A percentile compares a stretch with the other conserved stretches of the same genome.
Evolutionary conservation across 2,797 vertebrate genomes (phyloP).

Genomic region (Enteromius unitaeniatus): DNA sequence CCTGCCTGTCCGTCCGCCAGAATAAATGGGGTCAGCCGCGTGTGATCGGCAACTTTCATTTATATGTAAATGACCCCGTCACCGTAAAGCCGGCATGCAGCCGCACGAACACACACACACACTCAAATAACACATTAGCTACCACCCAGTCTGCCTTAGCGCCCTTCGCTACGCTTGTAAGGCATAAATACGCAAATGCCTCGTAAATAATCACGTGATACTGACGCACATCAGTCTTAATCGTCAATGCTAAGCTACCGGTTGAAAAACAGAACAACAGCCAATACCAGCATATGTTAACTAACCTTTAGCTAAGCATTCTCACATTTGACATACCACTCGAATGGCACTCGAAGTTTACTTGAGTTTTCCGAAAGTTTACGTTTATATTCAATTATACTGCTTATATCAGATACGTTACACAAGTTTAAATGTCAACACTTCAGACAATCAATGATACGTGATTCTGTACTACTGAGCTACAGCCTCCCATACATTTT

Average conservation of each 20-base stretch:
- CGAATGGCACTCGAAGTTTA: background rate
- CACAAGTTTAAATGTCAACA: background rate
- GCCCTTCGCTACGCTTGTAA: constrained; percentile 27
- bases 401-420: background rate
- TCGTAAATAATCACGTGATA: background rate
- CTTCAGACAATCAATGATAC: constrained; percentile 47
- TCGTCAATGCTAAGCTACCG: background rate
- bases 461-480: background rate
- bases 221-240: background rate
- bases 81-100: constrained; percentile 66
- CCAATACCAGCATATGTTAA: background rate
- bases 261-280: background rate
- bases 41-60: constrained; percentile 90
- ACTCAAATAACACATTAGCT: constrained; percentile 29
- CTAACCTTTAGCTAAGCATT: background rate
- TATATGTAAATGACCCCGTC: constrained; percentile 87
- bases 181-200: constrained; percentile 16
- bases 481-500: background rate
- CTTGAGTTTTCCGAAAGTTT: background rate
- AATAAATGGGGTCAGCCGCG: constrained; percentile 86
- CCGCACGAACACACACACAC: constrained; percentile 64
- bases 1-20: constrained; percentile 81
- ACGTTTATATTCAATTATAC: background rate
- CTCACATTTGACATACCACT: background rate
- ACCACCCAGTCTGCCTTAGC: constrained; percentile 30